phyloP scores from a whole-genome alignment of 1,140 invertebrate genomes.

The Ganaspis sp. region DNA sequence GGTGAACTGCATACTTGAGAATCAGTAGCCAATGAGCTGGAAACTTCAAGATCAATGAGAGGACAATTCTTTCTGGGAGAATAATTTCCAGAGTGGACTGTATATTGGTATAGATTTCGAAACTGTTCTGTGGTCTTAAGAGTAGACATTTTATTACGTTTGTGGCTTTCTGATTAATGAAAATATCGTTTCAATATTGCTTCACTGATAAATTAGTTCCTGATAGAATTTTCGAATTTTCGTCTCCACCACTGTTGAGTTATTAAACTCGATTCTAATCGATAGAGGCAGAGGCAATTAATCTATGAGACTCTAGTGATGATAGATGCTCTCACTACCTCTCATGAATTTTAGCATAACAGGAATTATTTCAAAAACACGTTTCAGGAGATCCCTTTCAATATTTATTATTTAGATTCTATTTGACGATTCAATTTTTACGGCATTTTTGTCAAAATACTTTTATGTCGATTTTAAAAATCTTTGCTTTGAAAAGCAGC shows the following conservation, averaged over 20 bases:
- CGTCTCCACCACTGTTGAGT: constrained; percentile 3
- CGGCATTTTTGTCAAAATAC: no score
- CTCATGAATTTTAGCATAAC: background rate
- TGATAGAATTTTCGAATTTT: constrained; percentile 7
- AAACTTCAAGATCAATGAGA: constrained; percentile 25
- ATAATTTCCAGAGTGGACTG: background rate
- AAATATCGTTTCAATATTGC: background rate
- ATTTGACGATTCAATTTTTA: no score
- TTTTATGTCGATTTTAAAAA: no score
- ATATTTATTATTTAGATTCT: no score
- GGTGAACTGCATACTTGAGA: constrained; percentile 16
- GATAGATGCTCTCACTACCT: background rate
- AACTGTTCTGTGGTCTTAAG: background rate
- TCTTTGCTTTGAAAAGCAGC: no score
- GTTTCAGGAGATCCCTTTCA: no score
- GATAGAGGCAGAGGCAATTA: constrained; percentile 9
- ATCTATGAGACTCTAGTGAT: constrained; percentile 6
- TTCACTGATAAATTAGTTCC: constrained; percentile 8
- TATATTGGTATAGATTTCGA: background rate
- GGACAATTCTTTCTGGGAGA: constrained; percentile 18
- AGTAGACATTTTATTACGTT: background rate
- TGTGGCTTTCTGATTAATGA: constrained; percentile 3
- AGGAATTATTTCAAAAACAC: background rate
- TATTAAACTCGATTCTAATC: constrained; percentile 10
- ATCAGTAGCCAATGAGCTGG: constrained; percentile 16